Conservation (phyloP, 2,888 invertebrate genomes). For the Cataglyphis albicans region DNA sequence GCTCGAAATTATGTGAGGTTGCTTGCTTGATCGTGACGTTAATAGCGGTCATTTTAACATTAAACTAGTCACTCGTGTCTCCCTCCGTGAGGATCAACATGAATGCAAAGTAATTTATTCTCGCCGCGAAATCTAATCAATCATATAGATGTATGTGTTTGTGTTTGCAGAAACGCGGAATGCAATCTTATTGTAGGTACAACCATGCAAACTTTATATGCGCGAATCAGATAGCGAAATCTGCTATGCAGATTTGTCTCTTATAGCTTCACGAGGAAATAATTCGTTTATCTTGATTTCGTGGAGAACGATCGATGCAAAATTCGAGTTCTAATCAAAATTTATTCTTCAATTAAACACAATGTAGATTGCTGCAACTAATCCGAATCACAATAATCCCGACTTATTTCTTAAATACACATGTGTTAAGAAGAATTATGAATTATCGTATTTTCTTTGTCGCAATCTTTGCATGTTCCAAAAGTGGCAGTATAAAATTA, state of each 20-base stretch:
- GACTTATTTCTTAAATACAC: neutral
- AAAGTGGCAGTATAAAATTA: neutral
- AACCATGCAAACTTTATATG: neutral
- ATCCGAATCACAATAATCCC: neutral
- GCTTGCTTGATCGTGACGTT: constrained; percentile 2
- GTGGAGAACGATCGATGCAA: neutral
- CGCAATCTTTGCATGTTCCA: neutral
- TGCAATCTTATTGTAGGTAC: constrained; percentile 35
- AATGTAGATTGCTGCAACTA: neutral
- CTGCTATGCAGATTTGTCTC: neutral
- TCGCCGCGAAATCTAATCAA: neutral
- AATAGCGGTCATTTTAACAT: neutral
- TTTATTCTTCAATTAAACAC: neutral
- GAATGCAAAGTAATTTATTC: neutral
- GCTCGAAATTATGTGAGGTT: neutral
- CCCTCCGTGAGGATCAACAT: neutral
- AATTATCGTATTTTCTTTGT: neutral
- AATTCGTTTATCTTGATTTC: neutral
- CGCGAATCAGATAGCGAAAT: constrained; percentile 37
- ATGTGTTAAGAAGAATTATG: neutral
- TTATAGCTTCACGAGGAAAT: neutral
- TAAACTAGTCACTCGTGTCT: neutral
- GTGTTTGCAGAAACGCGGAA: neutral
- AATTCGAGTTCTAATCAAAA: neutral
- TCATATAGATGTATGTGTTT: neutral